These are phyloP conservation scores for Halichondria panicea DNA, from an alignment of 37 sponge, comb jelly and placozoan genomes.

Conservation along the genomic window DNA sequence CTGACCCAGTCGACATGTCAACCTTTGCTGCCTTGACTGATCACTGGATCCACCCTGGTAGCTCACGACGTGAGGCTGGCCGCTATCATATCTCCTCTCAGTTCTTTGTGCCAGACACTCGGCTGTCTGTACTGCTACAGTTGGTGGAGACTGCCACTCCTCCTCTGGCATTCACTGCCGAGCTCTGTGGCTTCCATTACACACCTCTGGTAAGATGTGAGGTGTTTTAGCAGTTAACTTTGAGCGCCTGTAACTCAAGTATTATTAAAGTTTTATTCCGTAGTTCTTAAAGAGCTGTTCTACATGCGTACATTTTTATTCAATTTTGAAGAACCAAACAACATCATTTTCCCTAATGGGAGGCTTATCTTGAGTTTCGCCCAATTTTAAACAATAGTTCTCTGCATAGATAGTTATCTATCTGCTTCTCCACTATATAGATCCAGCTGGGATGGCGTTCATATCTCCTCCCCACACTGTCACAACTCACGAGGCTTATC, in stretches of 20 bases:
- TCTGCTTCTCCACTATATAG: constrained; percentile 4
- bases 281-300: not conserved
- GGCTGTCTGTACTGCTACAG: constrained; percentile 33
- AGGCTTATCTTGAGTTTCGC: not conserved
- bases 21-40: constrained; percentile 56
- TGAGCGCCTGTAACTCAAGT: not conserved
- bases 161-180: constrained; percentile 61
- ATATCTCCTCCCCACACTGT: constrained; percentile 20
- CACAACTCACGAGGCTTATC: constrained; percentile 2
- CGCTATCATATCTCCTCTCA: constrained; percentile 61
- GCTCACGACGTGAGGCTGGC: constrained; percentile 52
- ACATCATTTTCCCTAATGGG: not conserved
- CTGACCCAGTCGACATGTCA: constrained; percentile 19
- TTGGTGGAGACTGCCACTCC: constrained; percentile 59
- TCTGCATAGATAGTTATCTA: not conserved
- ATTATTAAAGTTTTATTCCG: not conserved
- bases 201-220: constrained; percentile 48
- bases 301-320: not conserved
- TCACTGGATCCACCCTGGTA: constrained; percentile 73
- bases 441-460: constrained; percentile 44
- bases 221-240: not conserved
- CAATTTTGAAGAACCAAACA: not conserved
- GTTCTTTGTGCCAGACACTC: constrained; percentile 56
- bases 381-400: not conserved
- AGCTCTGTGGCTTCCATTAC: constrained; percentile 71